Base-by-base conservation (phyloP, 2,113 vertebrate genomes). In the Pseudorhombus dupliciocellatus region DNA sequence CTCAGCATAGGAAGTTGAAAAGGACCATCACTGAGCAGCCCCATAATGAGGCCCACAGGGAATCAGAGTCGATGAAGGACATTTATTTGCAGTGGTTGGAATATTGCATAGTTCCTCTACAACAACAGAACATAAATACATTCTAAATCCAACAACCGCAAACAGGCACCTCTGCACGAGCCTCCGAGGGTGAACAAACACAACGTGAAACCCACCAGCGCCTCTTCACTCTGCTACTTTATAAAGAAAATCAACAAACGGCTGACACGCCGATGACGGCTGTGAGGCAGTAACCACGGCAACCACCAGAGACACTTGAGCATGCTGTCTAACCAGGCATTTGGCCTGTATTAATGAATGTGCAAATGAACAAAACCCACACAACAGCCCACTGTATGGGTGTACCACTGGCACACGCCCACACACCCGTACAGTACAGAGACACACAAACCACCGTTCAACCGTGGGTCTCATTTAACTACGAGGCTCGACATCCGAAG, bases 191-290 rank as follows among this genome's bases (percentile, higher is more conserved):
- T 57, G 72, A 69, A 69, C 56, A 73, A 25, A 73, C 40, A 64
- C 50, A 52, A 65, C 40, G 53, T 53, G 42, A 52, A 77, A 66
- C 30, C 30, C 25, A 58, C 67, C 8, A 28, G 86, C 79, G 77
- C 40, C 53, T 93, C 89, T 87, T 91, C 91, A 71, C 84, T 84
- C 83, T 87, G 91, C 87, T 84, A 89, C 89, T 90, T 90, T 84
- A 92, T 92, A 93, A 91, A 50, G 87, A 93, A 95, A 94, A 95
- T 91, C 90, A 92, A 93, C 93, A 93, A 92, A 93, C 87, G 90
- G 91, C 81, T 93, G 92, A 93, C 92, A 94, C 85, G 88, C 88
- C 73, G 92, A 93, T 92, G 83, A 88, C 37, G 64, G 64, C 54
- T 34, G 67, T 89, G 88, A 92, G 93, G 85, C 77, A 28, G 92